Evolutionary conservation across 2,888 invertebrate species (phyloP).

Genomic region (Steinernema scapterisci): DNA sequence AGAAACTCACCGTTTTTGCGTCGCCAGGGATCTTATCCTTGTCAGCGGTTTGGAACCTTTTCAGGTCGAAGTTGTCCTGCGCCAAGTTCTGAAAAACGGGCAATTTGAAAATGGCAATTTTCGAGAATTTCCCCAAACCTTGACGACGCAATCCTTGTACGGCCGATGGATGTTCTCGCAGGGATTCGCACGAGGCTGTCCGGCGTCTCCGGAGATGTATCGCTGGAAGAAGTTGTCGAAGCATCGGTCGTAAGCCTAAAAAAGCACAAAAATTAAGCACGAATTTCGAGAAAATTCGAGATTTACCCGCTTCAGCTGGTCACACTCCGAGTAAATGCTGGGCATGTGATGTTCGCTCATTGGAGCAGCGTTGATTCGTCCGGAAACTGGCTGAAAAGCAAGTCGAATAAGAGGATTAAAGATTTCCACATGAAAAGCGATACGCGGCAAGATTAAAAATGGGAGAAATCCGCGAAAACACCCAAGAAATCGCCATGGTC

Average conservation of each 20-base stretch:
- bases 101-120: no score
- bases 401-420: no score
- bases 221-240: constrained; percentile 65
- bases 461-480: no score
- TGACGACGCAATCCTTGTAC: constrained; percentile 88
- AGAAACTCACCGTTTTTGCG: constrained; percentile 9
- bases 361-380: not conserved
- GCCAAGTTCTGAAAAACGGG: constrained; percentile 55
- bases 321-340: constrained; percentile 90
- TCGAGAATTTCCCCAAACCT: constrained; percentile 50
- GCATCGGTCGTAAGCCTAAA: constrained; percentile 66
- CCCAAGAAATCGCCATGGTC: no score
- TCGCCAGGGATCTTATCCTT: constrained; percentile 37
- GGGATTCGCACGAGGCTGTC: constrained; percentile 75
- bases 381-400: no score
- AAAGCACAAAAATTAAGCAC: constrained; percentile 10
- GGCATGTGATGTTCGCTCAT: constrained; percentile 76
- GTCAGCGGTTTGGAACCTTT: constrained; percentile 49
- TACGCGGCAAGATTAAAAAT: no score
- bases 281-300: not conserved
- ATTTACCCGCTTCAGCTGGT: constrained; percentile 79
- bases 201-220: constrained; percentile 60
- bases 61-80: constrained; percentile 58
- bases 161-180: constrained; percentile 84
- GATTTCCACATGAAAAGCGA: no score